A percentile compares a stretch with the other conserved stretches of the same genome.
phyloP scores from a whole-genome alignment of 2,797 vertebrate genomes.

The Micrastur ruficollis region DNA sequence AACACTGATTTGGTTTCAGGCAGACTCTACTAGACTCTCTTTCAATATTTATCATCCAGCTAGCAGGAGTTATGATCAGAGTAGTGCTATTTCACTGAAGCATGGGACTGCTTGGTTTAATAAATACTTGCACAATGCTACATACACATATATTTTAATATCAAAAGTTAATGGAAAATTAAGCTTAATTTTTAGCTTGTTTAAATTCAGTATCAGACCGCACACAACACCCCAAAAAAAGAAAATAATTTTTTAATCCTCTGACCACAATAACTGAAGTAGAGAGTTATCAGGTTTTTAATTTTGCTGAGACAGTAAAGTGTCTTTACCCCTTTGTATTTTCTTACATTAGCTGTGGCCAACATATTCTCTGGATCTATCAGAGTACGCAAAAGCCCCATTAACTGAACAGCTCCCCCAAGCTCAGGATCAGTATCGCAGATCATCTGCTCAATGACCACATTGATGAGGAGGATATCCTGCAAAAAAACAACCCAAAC shows the following conservation, averaged over 20 bases:
- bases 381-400: conserved; percentile 95
- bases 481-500: conserved; percentile 54
- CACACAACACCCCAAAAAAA: background rate
- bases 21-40: background rate
- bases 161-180: background rate
- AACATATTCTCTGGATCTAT: conserved; percentile 99
- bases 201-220: background rate
- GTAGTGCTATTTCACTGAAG: too few species aligned
- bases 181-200: background rate
- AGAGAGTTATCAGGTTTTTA: background rate
- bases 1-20: background rate
- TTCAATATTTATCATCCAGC: background rate
- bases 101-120: background rate
- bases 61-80: background rate
- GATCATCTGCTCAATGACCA: conserved; percentile 99
- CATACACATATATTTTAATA: background rate
- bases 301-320: background rate
- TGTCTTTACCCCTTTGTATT: conserved; percentile 34
- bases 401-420: conserved; percentile 95
- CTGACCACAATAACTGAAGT: background rate
- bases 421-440: conserved; percentile 97
- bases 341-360: conserved; percentile 93
- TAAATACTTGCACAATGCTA: background rate
- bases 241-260: background rate
- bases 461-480: conserved; percentile 98